A percentile compares a stretch with the other conserved stretches of the same genome.
Conservation (phyloP, 2,113 vertebrate genomes). For the Chaetura pelagica region DNA sequence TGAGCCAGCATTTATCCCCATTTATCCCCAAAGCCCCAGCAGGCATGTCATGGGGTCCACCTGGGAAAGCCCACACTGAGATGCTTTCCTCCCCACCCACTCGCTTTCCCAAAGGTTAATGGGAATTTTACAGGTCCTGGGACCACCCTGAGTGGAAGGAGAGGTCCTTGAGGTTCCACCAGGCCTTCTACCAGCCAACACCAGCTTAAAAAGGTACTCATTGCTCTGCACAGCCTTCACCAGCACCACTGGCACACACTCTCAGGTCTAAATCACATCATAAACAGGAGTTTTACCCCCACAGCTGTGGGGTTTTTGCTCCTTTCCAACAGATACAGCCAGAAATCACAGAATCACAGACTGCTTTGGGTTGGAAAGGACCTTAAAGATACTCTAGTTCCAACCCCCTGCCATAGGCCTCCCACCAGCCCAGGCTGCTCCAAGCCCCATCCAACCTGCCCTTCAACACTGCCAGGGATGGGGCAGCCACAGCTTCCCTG, state of each 20-base stretch:
- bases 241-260: not conserved
- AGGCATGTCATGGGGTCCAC: rapidly evolving
- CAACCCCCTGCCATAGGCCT: too few species aligned
- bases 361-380: too few species aligned
- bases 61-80: not conserved
- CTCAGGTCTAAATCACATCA: rapidly evolving
- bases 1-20: not conserved
- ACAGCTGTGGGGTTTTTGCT: not conserved
- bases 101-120: not conserved
- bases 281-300: not conserved
- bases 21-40: rapidly evolving
- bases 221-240: not conserved
- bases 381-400: too few species aligned
- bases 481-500: too few species aligned
- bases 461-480: too few species aligned
- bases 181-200: not conserved
- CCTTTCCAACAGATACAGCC: not conserved
- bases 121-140: not conserved
- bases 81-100: not conserved
- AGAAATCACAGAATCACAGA: not conserved
- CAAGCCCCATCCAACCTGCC: too few species aligned
- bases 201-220: not conserved
- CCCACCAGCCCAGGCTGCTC: too few species aligned
- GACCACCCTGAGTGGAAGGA: not conserved
- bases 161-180: not conserved